These are phyloP conservation scores for Dolichoris vasculosae DNA, from an alignment of 1,140 invertebrate species.

Conservation along the genomic window DNA sequence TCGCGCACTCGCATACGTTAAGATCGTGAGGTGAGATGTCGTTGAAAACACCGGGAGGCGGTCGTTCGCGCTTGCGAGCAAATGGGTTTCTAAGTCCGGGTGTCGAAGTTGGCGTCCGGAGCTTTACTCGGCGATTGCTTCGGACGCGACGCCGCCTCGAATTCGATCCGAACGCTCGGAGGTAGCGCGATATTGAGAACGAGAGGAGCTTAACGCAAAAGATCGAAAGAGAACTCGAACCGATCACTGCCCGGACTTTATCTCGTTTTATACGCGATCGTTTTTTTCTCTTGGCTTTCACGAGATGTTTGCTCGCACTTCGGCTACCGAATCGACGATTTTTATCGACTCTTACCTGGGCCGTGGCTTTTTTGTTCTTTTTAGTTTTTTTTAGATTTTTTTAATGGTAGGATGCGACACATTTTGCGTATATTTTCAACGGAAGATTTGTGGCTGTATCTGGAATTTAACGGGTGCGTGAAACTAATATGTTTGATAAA, in stretches of 20 bases:
- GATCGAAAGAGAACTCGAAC: constrained; percentile 11
- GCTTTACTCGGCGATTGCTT: constrained; percentile 12
- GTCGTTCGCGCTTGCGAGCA: constrained; percentile 23
- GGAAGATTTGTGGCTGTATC: too few species aligned
- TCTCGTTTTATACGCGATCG: background rate
- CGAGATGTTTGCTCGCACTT: background rate
- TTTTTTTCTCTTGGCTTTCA: constrained; percentile 8
- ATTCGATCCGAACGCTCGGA: background rate
- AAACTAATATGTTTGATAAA: background rate
- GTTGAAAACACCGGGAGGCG: constrained; percentile 44
- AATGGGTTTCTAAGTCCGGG: constrained; percentile 61
- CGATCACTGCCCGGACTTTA: constrained; percentile 1
- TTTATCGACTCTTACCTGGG: constrained; percentile 7
- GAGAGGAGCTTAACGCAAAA: background rate
- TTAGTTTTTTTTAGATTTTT: too few species aligned
- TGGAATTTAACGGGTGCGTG: background rate
- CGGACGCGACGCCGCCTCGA: background rate
- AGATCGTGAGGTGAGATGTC: constrained; percentile 59
- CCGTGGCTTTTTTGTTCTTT: background rate
- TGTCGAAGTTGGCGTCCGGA: background rate
- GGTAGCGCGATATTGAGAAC: background rate
- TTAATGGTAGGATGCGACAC: background rate
- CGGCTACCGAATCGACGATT: background rate
- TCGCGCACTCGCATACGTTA: constrained; percentile 56
- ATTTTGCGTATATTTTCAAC: too few species aligned